phyloP scores from a whole-genome alignment of 2,797 vertebrate genomes.

The Chrysocyon brachyurus region DNA sequence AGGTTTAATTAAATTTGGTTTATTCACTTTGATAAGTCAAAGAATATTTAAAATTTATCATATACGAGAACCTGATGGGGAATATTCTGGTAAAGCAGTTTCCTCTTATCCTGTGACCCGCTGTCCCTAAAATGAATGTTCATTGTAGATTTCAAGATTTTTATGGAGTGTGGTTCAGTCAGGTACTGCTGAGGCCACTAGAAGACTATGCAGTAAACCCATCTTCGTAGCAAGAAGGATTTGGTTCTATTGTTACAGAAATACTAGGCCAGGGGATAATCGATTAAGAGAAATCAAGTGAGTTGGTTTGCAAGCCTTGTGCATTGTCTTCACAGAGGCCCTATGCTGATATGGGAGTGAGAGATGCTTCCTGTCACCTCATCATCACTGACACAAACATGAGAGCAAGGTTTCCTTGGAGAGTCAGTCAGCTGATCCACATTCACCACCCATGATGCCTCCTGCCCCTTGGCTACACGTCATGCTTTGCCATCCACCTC shows the following conservation, averaged over 20 bases:
- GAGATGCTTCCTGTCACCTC: background rate
- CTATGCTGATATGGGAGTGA: too few species aligned
- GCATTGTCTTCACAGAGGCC: background rate
- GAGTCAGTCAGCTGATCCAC: background rate
- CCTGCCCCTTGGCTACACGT: background rate
- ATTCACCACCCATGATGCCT: background rate
- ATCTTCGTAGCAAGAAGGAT: background rate
- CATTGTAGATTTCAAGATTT: background rate
- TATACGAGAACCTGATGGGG: background rate
- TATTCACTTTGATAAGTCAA: background rate
- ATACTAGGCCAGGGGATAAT: background rate
- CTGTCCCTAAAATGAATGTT: background rate
- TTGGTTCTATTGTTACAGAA: background rate
- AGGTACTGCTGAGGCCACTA: background rate
- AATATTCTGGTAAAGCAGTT: background rate
- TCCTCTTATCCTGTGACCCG: background rate
- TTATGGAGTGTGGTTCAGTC: background rate
- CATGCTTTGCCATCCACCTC: background rate
- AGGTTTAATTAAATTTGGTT: background rate
- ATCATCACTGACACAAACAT: background rate
- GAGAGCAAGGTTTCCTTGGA: background rate
- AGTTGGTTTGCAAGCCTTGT: background rate
- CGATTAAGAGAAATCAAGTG: background rate
- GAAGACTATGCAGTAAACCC: background rate
- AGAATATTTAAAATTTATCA: conserved; percentile 16